Evolutionary conservation across 2,888 invertebrate species (phyloP).

Genomic region (Keiferia lycopersicella): DNA sequence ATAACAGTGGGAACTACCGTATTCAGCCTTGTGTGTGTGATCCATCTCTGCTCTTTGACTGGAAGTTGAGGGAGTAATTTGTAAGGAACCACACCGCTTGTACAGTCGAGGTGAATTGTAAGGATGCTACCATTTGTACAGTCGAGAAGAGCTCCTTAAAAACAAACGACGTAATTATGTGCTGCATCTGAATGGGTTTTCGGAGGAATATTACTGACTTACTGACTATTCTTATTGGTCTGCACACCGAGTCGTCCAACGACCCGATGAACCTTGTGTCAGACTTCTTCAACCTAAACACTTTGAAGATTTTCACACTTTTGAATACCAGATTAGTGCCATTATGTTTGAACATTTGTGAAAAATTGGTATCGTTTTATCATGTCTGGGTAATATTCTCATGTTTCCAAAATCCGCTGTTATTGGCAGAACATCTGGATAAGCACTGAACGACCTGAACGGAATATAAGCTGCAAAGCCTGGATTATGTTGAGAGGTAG

Average conservation of each 20-base stretch:
- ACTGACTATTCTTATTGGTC: too few species aligned
- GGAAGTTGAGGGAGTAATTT: background rate
- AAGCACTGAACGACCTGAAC: slow-evolving; percentile 3
- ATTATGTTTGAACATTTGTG: too few species aligned
- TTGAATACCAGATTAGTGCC: too few species aligned
- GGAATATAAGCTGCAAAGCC: background rate
- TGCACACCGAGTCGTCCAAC: too few species aligned
- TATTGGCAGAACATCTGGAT: background rate
- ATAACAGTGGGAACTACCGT: background rate
- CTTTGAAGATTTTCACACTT: too few species aligned
- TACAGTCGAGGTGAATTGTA: background rate
- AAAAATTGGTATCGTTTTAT: too few species aligned
- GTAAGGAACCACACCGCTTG: background rate
- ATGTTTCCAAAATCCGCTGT: background rate
- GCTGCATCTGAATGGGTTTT: background rate
- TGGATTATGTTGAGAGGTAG: too few species aligned
- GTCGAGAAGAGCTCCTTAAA: background rate
- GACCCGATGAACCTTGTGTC: too few species aligned
- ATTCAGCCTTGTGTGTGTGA: background rate
- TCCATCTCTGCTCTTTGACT: background rate
- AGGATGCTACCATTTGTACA: background rate
- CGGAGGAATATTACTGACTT: background rate
- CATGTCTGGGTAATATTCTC: background rate
- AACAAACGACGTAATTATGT: background rate
- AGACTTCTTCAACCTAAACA: too few species aligned